Percentiles rank a stretch among this genome's conserved stretches.
These are phyloP conservation scores for Botia almorhae DNA, from an alignment of 2,797 vertebrate species.

Conservation along the genomic window DNA sequence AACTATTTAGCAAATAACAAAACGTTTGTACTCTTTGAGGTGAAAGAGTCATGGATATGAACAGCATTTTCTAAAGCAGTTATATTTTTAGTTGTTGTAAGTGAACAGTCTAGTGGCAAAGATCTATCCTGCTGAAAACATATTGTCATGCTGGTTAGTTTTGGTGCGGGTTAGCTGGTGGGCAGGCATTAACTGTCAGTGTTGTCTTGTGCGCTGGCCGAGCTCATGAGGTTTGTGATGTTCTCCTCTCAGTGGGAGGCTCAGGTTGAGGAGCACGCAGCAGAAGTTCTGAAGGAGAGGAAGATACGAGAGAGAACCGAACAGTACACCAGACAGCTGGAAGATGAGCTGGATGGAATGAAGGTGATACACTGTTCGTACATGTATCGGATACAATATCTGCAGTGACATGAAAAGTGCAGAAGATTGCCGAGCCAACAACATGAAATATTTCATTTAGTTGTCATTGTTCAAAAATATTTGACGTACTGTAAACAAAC, in stretches of 20 bases:
- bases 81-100: no score
- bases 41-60: neutral
- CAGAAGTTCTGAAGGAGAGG: conserved; percentile 92
- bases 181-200: no score
- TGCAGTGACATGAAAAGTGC: no score
- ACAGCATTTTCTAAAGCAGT: neutral
- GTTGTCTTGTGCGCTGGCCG: neutral
- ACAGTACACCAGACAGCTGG: conserved; percentile 92
- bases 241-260: conserved; percentile 85
- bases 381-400: neutral
- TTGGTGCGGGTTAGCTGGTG: no score
- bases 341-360: conserved; percentile 91
- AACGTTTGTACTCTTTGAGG: no score
- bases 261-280: conserved; percentile 85
- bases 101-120: neutral
- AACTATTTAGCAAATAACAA: no score
- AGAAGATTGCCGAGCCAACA: no score
- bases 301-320: conserved; percentile 93
- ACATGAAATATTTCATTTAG: neutral
- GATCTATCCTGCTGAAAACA: no score
- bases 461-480: neutral
- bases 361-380: conserved; percentile 80
- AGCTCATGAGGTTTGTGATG: conserved; percentile 28
- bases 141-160: no score
- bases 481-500: no score